Evolutionary conservation across 2,888 invertebrate genomes (phyloP).

Genomic region (Homarus gammarus): DNA sequence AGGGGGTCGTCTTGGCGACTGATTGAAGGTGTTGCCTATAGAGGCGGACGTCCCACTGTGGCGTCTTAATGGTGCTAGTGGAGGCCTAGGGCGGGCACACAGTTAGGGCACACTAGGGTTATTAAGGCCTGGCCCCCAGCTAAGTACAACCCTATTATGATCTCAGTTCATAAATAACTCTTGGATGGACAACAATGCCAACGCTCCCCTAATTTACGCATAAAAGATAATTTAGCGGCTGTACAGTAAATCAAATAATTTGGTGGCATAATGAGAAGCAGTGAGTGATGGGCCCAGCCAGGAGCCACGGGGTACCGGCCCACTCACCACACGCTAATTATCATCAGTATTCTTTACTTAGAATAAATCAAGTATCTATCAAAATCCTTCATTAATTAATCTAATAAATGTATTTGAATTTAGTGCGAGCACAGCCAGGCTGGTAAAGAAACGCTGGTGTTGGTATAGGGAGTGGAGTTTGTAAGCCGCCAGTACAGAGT

Average conservation of each 20-base stretch:
- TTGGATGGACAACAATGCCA: constrained; percentile 35
- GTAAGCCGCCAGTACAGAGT: too few relatives aligned
- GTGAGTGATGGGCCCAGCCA: neutral
- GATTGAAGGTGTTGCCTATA: neutral
- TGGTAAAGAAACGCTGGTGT: too few relatives aligned
- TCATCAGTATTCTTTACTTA: too few relatives aligned
- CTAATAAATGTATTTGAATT: too few relatives aligned
- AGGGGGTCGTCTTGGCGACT: neutral
- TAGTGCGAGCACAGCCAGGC: too few relatives aligned
- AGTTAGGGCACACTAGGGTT: constrained; percentile 18
- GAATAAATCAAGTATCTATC: too few relatives aligned
- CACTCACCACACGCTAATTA: neutral
- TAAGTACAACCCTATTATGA: constrained; percentile 33
- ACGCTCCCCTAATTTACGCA: constrained; percentile 45
- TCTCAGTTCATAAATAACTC: constrained; percentile 46
- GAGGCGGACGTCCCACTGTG: neutral
- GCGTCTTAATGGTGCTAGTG: neutral
- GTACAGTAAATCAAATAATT: constrained; percentile 44
- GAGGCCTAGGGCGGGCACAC: constrained; percentile 4
- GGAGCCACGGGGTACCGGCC: neutral
- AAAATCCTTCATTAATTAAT: too few relatives aligned
- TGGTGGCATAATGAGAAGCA: constrained; percentile 21
- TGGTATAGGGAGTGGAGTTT: too few relatives aligned
- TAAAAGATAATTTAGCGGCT: constrained; percentile 33
- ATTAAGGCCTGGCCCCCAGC: constrained; percentile 29